Percentiles rank a stretch among this genome's conserved stretches.
These are phyloP conservation scores for Eilema caniola DNA, from an alignment of 2,888 invertebrate genomes.

Conservation along the genomic window DNA sequence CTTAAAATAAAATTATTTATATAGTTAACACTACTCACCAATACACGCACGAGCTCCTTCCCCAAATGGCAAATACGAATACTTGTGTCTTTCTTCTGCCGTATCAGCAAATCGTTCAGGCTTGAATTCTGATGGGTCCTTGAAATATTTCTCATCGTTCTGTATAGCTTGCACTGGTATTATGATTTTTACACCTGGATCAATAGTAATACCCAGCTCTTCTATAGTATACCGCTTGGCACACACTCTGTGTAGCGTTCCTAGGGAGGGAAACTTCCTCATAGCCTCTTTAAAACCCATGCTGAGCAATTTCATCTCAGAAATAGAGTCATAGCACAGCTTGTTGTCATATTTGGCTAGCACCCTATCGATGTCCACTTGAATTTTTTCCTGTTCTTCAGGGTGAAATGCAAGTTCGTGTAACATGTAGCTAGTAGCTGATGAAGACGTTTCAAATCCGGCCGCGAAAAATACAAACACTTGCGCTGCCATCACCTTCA, in stretches of 20 bases:
- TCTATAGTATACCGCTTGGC: constrained; percentile 59
- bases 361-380: constrained; percentile 72
- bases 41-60: constrained; percentile 71
- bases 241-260: constrained; percentile 71
- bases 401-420: constrained; percentile 75
- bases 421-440: constrained; percentile 70
- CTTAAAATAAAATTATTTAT: no score
- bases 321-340: constrained; percentile 67
- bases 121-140: constrained; percentile 62
- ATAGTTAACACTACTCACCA: constrained; percentile 51
- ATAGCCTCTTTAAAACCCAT: constrained; percentile 69
- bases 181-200: constrained; percentile 68
- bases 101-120: constrained; percentile 64
- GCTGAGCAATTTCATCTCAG: constrained; percentile 64
- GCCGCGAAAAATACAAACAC: constrained; percentile 75
- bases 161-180: constrained; percentile 71
- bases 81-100: constrained; percentile 49
- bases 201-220: constrained; percentile 61
- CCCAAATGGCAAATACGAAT: constrained; percentile 67
- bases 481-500: constrained; percentile 65
- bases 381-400: constrained; percentile 68
- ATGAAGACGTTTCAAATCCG: constrained; percentile 81
- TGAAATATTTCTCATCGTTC: constrained; percentile 68
- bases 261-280: constrained; percentile 68
- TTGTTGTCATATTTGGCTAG: constrained; percentile 64